Base-by-base conservation (phyloP, 1,140 invertebrate genomes). In the Phortica variegata region DNA sequence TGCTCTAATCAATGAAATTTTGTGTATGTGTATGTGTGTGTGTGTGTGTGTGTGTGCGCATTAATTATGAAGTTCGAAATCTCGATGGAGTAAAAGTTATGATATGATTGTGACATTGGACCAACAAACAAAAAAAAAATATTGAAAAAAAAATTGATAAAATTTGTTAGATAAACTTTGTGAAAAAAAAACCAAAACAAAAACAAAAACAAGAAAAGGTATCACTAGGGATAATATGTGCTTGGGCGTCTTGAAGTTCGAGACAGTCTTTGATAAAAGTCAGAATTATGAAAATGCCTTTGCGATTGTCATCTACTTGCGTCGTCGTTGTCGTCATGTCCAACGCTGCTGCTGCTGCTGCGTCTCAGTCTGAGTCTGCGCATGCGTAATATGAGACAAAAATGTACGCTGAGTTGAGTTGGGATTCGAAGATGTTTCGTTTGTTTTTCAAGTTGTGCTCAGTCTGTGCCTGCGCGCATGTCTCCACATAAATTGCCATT, bases 11-110 rank as follows among this genome's bases (percentile, higher is more conserved):
- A 26, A 26, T 26, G 23, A 26, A 26, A 26, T 26, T 26, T 5
- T 26, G 23, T 10, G 23, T 10, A 26, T n/a, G n/a, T n/a, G n/a
- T n/a, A n/a, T n/a, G n/a, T n/a, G n/a, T n/a, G n/a, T n/a, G n/a
- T n/a, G n/a, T n/a, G n/a, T n/a, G n/a, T n/a, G n/a, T n/a, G 61
- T 60, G 48, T 54, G 63, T 68, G 66, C 60, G 60, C 68, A 68
- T 58, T 63, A 68, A 63, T 48, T 38, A 16, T 34, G 33, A 10
- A 7, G 33, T n/a, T n/a, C n/a, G n/a, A n/a, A n/a, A n/a, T n/a
- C n/a, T n/a, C n/a, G n/a, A n/a, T n/a, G n/a, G n/a, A n/a, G n/a
- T n/a, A 26, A 26, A 26, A 26, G 10, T 26, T 26, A 26, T 26
- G 23, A 26, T 26, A 26, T 26, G 23, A 26, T 26, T 6, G 5